Evolutionary conservation across 2,797 vertebrate species (phyloP).

Genomic region (Limnodromus scolopaceus): DNA sequence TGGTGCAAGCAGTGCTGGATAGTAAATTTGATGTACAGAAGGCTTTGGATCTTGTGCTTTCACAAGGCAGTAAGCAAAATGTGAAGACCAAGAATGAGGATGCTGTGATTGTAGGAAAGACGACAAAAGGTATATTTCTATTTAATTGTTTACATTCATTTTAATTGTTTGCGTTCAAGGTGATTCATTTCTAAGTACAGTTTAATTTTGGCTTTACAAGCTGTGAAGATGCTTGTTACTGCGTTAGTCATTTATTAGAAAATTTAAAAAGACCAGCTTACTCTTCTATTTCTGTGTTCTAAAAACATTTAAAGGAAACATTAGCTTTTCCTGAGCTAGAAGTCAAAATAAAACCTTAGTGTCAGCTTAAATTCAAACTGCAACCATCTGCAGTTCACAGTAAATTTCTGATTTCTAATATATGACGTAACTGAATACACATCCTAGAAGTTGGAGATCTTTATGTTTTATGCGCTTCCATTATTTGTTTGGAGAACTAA

Average conservation of each 20-base stretch:
- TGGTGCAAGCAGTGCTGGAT: conserved; percentile 87
- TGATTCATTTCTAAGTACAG: background rate
- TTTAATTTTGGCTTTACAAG: background rate
- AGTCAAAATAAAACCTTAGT: background rate
- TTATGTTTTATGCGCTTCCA: background rate
- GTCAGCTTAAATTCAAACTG: background rate
- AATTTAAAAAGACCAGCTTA: background rate
- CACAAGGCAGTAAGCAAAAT: conserved; percentile 79
- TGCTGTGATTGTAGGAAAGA: conserved; percentile 67
- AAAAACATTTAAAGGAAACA: background rate
- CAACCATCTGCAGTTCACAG: background rate
- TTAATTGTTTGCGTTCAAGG: conserved; percentile 41
- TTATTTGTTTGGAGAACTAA: background rate
- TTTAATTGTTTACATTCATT: conserved; percentile 54
- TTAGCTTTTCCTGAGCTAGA: background rate
- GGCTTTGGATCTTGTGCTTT: conserved; percentile 90
- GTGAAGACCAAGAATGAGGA: conserved; percentile 75
- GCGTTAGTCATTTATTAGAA: background rate
- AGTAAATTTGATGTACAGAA: conserved; percentile 89
- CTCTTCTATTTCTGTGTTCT: background rate
- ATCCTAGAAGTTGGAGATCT: background rate
- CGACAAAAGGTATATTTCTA: conserved; percentile 84
- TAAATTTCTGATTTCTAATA: background rate
- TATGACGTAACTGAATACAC: background rate
- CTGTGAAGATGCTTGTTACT: background rate